Evolutionary conservation across 2,888 invertebrate genomes (phyloP), one percentile per base, ranked within the genome.

Genomic region (Scaptomyza cyrtandrae): DNA sequence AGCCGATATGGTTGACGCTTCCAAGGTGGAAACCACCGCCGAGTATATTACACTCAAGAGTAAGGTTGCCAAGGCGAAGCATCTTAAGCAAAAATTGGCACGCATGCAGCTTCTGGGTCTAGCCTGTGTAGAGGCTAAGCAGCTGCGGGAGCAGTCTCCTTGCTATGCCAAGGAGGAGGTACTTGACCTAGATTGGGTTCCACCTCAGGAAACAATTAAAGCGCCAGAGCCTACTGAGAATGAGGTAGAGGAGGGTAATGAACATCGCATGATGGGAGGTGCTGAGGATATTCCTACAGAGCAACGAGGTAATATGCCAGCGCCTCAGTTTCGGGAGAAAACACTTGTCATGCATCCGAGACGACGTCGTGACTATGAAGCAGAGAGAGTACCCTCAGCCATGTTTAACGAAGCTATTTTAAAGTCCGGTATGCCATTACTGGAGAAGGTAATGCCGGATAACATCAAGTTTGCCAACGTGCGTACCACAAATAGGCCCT

Each of bases 291-390:
- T 80, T 29, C 78, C 86, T 3, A 31, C 85, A 0, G 70, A 66
- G 0, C 60, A 52, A 41, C 88, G 90, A 0, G 84, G 90, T 2
- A 91, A 91, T 53, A 91, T 92, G 91, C 92, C 91, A 0, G 92
- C 92, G 0, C 91, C 92, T 0, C 48, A 72, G 46, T 78, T 71
- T 44, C 85, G 92, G 0, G 90, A 92, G 62, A 81, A 90, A 3
- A 91, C 91, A 0, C 64, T 92, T 2, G 76, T 85, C 0, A 76
- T 85, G 3, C 90, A 92, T 73, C 91, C 91, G 0, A 65, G 90
- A 0, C 71, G 84, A 1, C 78, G 73, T 0, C 80, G 92, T 3
- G 71, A 91, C n/a, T 91, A 91, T 27, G 58, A 50, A 0, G 24
- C 54, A 0, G 80, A 87, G 35, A 86, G 88, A 3, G 76, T 90